These are phyloP conservation scores for Abscondita cerata DNA, from an alignment of 2,888 invertebrate species.

Conservation along the genomic window DNA sequence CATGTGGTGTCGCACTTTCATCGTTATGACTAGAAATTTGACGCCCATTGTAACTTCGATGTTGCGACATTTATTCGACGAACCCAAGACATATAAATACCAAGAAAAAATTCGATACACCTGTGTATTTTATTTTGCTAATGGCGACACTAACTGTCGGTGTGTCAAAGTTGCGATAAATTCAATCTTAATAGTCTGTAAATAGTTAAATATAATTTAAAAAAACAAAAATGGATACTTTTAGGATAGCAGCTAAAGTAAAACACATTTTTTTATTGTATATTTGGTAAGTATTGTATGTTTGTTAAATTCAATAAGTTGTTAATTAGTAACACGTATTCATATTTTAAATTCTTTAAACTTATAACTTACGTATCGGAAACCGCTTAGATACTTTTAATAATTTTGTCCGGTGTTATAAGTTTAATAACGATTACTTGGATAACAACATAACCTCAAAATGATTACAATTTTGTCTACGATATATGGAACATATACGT, in stretches of 20 bases:
- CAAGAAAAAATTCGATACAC: conserved; percentile 1
- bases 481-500: not conserved
- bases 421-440: too few relatives aligned
- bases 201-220: conserved; percentile 30
- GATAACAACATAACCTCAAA: too few relatives aligned
- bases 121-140: not conserved
- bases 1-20: too few relatives aligned
- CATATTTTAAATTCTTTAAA: not conserved
- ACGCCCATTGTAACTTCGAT: too few relatives aligned
- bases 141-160: conserved; percentile 16
- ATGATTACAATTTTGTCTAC: too few relatives aligned
- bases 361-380: too few relatives aligned
- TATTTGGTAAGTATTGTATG: conserved; percentile 54
- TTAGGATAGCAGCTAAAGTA: conserved; percentile 37
- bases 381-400: too few relatives aligned
- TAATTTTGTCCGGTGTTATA: too few relatives aligned
- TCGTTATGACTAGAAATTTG: too few relatives aligned
- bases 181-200: conserved; percentile 22
- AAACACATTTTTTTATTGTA: conserved; percentile 53
- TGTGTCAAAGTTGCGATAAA: conserved; percentile 19
- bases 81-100: too few relatives aligned
- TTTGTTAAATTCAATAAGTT: conserved; percentile 8
- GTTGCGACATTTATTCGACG: too few relatives aligned
- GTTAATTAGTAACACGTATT: conserved; percentile 7
- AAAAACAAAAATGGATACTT: conserved; percentile 24